These are phyloP conservation scores for Palaemon carinicauda DNA, from an alignment of 1,140 invertebrate genomes.

Conservation along the genomic window DNA sequence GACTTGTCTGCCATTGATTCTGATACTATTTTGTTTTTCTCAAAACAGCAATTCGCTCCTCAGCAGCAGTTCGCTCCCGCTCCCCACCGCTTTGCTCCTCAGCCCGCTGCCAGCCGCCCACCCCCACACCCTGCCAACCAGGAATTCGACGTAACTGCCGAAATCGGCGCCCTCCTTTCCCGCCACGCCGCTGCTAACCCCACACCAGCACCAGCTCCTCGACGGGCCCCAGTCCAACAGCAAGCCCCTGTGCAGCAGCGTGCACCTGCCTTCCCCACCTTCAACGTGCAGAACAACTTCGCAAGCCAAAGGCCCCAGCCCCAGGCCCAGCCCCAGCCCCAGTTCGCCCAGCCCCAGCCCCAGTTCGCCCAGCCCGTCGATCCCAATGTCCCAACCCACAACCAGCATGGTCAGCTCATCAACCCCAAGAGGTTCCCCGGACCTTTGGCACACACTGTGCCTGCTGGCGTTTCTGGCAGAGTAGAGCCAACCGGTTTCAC, in stretches of 20 bases:
- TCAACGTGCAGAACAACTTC: neutral
- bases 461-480: constrained; percentile 24
- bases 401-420: constrained; percentile 41
- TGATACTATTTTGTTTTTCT: neutral
- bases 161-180: neutral
- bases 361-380: neutral
- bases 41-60: neutral
- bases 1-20: neutral
- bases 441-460: constrained; percentile 30
- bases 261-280: neutral
- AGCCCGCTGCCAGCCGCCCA: neutral
- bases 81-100: constrained; percentile 4
- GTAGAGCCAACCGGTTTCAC: constrained; percentile 24
- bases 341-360: neutral
- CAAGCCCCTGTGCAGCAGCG: neutral
- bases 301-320: neutral
- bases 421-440: constrained; percentile 52
- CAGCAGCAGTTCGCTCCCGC: neutral
- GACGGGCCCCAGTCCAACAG: neutral
- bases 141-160: neutral
- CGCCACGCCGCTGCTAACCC: neutral
- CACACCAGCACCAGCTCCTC: constrained; percentile 5
- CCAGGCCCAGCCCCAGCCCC: neutral
- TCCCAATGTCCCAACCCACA: constrained; percentile 16
- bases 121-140: neutral